Conservation (phyloP, 2,113 vertebrate species). For the Psittacula cyanocephala region DNA sequence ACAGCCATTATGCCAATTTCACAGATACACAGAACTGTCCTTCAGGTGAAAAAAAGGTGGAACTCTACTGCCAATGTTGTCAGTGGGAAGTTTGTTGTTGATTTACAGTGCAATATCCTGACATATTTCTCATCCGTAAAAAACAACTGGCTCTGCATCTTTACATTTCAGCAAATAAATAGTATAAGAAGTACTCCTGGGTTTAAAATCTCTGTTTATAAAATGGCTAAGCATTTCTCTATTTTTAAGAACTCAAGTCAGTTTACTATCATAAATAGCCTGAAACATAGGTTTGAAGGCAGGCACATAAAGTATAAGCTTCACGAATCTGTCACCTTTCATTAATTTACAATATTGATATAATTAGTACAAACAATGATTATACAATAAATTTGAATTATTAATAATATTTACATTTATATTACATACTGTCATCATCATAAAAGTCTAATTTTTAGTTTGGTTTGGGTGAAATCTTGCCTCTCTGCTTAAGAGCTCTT, state of each 20-base stretch:
- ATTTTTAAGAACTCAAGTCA: not conserved
- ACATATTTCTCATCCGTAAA: not conserved
- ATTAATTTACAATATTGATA: not conserved
- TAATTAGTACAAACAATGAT: not conserved
- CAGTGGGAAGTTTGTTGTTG: not conserved
- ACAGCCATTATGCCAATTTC: not conserved
- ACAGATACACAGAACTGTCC: not conserved
- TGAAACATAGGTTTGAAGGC: not conserved
- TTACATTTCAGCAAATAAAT: not conserved
- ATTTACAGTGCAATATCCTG: not conserved
- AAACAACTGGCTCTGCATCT: not conserved
- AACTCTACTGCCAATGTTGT: not conserved
- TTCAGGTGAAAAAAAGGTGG: not conserved
- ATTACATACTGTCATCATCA: not conserved
- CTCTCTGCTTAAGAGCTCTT: not conserved
- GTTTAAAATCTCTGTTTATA: not conserved
- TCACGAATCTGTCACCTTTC: not conserved
- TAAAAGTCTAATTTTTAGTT: not conserved
- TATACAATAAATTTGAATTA: not conserved
- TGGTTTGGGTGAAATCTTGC: not conserved
- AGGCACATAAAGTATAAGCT: not conserved
- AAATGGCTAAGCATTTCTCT: not conserved
- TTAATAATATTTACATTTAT: not conserved
- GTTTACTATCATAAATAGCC: not conserved
- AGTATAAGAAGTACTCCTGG: not conserved